Evolutionary conservation across 2,888 invertebrate species (phyloP).

Genomic region (Caenorhabditis imperialis): DNA sequence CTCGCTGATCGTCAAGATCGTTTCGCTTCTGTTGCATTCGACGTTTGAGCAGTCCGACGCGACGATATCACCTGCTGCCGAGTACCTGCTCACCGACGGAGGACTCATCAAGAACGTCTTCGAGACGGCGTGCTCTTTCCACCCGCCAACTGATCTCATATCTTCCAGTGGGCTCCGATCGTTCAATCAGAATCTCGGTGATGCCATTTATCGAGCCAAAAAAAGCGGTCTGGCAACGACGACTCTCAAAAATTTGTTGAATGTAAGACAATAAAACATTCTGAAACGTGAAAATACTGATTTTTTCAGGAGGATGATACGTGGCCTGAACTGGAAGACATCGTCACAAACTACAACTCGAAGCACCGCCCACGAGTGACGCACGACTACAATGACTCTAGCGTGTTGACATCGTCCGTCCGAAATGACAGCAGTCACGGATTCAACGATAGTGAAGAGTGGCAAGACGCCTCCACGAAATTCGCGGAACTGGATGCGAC

Average conservation of each 20-base stretch:
- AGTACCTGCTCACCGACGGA: conserved; percentile 51
- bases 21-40: conserved; percentile 58
- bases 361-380: conserved; percentile 26
- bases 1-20: conserved; percentile 56
- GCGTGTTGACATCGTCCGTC: conserved; percentile 15
- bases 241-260: too few relatives aligned
- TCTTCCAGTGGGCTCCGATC: conserved; percentile 40
- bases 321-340: conserved; percentile 43
- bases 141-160: conserved; percentile 15
- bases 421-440: conserved; percentile 38
- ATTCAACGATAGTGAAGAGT: conserved; percentile 50
- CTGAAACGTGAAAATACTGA: neutral
- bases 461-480: conserved; percentile 38
- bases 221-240: too few relatives aligned
- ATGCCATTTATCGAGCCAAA: conserved; percentile 31
- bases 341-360: conserved; percentile 17
- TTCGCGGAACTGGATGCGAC: conserved; percentile 31
- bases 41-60: conserved; percentile 7
- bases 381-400: conserved; percentile 23
- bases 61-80: conserved; percentile 52
- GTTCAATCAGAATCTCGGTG: conserved; percentile 57
- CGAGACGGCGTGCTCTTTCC: conserved; percentile 33
- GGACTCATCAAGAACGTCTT: conserved; percentile 43
- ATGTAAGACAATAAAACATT: too few relatives aligned
- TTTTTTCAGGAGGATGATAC: conserved; percentile 15